phyloP scores from a whole-genome alignment of 2,113 vertebrate genomes.

The Zootoca vivipara region DNA sequence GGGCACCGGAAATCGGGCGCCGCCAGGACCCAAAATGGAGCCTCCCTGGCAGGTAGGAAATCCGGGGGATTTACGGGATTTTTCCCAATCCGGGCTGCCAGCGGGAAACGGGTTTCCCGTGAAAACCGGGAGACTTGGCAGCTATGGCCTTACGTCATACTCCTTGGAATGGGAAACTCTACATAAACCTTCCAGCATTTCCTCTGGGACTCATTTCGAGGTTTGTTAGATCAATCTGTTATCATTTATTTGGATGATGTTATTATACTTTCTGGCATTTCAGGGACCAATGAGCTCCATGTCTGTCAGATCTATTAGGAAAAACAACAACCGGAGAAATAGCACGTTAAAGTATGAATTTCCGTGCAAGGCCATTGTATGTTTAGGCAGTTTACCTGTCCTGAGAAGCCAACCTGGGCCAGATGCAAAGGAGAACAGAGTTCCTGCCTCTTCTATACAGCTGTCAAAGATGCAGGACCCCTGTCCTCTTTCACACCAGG shows the following conservation, averaged over 20 bases:
- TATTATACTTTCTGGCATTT: background rate
- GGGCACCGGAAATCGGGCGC: too few species aligned
- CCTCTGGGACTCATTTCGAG: background rate
- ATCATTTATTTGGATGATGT: background rate
- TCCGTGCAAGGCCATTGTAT: background rate
- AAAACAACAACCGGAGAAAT: background rate
- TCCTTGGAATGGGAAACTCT: background rate
- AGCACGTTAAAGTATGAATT: too few species aligned
- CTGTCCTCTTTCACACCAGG: too few species aligned
- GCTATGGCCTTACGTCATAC: background rate
- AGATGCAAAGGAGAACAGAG: background rate
- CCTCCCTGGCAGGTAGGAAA: too few species aligned
- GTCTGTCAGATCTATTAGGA: background rate
- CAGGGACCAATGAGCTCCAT: background rate
- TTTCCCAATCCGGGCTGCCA: too few species aligned
- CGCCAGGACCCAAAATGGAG: too few species aligned
- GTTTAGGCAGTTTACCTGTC: background rate
- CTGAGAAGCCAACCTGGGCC: background rate
- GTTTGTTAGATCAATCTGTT: background rate
- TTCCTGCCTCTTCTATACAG: too few species aligned
- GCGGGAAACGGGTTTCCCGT: too few species aligned
- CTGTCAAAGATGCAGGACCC: too few species aligned
- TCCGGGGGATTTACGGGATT: too few species aligned
- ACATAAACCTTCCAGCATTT: background rate
- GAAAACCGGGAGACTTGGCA: too few species aligned